Evolutionary conservation across 1,140 invertebrate species (phyloP).

Genomic region (Drosophila repleta): DNA sequence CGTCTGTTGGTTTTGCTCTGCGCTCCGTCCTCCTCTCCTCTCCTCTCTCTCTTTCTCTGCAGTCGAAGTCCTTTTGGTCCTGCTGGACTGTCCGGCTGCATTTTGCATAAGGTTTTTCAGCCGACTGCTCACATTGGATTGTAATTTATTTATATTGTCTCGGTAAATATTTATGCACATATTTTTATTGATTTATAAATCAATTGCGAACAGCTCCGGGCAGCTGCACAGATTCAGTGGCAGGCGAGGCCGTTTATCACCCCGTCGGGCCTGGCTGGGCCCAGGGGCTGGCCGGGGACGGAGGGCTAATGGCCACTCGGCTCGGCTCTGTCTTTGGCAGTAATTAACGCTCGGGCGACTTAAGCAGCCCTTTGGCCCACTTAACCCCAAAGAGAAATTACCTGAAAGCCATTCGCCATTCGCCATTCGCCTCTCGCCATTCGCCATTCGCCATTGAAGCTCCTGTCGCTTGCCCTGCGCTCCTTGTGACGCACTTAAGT

Average conservation of each 20-base stretch:
- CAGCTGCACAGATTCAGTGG: constrained; percentile 20
- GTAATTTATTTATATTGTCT: constrained; percentile 79
- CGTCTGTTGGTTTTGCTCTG: background rate
- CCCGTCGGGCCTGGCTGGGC: background rate
- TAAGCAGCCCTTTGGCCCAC: constrained; percentile 20
- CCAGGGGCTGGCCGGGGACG: background rate
- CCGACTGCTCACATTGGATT: constrained; percentile 49
- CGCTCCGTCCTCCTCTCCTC: background rate
- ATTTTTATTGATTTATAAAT: constrained; percentile 77
- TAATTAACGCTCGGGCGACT: constrained; percentile 59
- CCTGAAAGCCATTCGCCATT: constrained; percentile 40
- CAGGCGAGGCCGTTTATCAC: constrained; percentile 30
- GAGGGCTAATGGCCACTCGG: background rate
- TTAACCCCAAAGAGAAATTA: constrained; percentile 37
- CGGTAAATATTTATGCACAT: constrained; percentile 70
- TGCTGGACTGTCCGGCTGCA: constrained; percentile 41
- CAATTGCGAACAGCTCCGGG: constrained; percentile 43
- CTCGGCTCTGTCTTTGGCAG: constrained; percentile 11
- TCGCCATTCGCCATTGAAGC: too few relatives aligned
- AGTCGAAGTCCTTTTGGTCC: background rate
- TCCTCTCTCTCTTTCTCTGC: too few relatives aligned
- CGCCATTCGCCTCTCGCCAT: too few relatives aligned
- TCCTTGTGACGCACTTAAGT: constrained; percentile 32
- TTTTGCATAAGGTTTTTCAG: constrained; percentile 70
- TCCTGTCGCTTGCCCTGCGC: background rate